Evolutionary conservation across 2,888 invertebrate species (phyloP).

Genomic region (Endotricha flammealis): DNA sequence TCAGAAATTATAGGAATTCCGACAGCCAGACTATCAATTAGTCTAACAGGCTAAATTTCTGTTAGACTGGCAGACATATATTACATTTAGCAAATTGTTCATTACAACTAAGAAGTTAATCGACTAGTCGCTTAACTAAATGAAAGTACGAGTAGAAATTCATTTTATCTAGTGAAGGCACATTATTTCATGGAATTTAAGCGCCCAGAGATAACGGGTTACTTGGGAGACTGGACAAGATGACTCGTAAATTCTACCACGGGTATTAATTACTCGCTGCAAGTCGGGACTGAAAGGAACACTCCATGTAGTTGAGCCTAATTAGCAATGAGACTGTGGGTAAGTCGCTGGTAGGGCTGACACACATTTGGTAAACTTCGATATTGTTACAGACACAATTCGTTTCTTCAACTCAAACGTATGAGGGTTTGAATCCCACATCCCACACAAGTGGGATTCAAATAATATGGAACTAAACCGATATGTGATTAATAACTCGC

Average conservation of each 20-base stretch:
- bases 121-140: constrained; percentile 9
- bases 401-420: no score
- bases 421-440: no score
- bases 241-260: constrained; percentile 13
- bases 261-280: constrained; percentile 16
- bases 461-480: no score
- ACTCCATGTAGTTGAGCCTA: constrained; percentile 7
- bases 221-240: constrained; percentile 5
- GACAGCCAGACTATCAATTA: no score
- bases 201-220: constrained; percentile 4
- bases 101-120: constrained; percentile 7
- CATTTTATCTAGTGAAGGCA: constrained; percentile 1
- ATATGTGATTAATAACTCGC: no score
- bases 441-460: no score
- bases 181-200: constrained; percentile 9
- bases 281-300: constrained; percentile 7
- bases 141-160: constrained; percentile 7
- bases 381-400: background rate
- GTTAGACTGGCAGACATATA: no score
- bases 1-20: no score
- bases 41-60: no score
- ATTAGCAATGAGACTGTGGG: constrained; percentile 5
- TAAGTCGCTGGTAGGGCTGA: constrained; percentile 1
- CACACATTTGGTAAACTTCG: background rate
- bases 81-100: no score